These are phyloP conservation scores for Callospermophilus lateralis DNA, from an alignment of 2,113 vertebrate species.

Conservation along the genomic window DNA sequence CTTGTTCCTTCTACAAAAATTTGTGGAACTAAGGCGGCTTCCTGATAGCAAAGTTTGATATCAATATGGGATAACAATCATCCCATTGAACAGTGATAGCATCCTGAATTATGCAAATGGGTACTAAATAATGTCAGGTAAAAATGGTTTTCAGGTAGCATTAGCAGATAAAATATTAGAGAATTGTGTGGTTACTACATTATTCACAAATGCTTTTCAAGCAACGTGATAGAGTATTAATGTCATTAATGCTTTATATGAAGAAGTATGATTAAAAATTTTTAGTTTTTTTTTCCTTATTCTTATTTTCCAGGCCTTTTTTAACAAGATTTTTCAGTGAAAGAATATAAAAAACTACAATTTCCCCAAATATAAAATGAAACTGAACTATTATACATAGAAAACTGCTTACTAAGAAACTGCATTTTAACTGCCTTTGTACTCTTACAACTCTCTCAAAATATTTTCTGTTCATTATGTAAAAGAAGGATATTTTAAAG, in stretches of 20 bases:
- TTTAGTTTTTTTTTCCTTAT: neutral
- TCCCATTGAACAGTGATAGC: neutral
- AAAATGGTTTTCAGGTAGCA: neutral
- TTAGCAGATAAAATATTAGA: neutral
- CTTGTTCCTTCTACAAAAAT: neutral
- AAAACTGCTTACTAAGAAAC: neutral
- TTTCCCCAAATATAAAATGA: neutral
- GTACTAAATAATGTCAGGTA: neutral
- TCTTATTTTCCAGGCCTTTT: neutral
- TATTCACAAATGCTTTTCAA: neutral
- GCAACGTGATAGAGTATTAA: neutral
- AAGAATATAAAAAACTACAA: neutral
- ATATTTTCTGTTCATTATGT: conserved; percentile 60
- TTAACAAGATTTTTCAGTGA: neutral
- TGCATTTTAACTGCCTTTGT: conserved; percentile 73
- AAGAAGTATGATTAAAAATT: neutral
- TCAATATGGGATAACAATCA: neutral
- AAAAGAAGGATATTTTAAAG: neutral
- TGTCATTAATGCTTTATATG: neutral
- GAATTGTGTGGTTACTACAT: neutral
- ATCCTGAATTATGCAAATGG: neutral
- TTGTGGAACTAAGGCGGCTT: neutral
- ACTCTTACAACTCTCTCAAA: conserved; percentile 76
- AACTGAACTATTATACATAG: neutral
- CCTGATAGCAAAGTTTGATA: neutral